Evolutionary conservation across 2,888 invertebrate species (phyloP), one percentile per base, ranked within the genome.

Genomic region (Andricus quercusramuli): DNA sequence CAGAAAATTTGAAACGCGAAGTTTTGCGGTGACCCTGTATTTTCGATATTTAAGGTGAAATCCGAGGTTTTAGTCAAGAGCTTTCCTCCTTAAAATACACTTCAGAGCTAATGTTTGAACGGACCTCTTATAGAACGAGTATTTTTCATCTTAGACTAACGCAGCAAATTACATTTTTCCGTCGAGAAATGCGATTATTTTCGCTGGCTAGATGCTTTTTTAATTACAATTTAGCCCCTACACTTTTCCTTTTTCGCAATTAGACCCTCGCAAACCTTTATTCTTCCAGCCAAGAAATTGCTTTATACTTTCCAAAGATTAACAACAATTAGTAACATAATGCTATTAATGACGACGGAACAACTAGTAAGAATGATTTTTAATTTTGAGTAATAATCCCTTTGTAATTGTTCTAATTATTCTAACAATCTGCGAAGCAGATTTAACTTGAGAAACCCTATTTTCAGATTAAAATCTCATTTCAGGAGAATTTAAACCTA

Each of bases 381-480:
- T 22, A 1, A 5, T 59, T 22, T 59, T 11, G 2, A 22, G 22
- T 59, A 8, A 59, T n/a, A 62, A 25, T 13, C 25, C 3, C 13
- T 25, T 62, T 25, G 4, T 11, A n/a, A 62, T 62, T 25, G 22
- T 25, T 25, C 11, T 15, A 25, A 25, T 25, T 22, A 22, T n/a
- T 62, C 62, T 25, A 15, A 25, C 62, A 41, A 74, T 74, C n/a
- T 74, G 32, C 11, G 56, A 56, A 56, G 32, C 74, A 56, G 32
- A 56, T 74, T 74, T 20, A 74, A 74, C 56, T 74, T 74, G 6
- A 74, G 29, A 74, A 74, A 74, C 74, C 32, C 32, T 32, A 74
- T 74, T 74, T 74, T 74, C 56, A 20, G 32, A 74, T 74, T 74
- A 74, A 74, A 74, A 56, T 74, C 51, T 74, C 74, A 51, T 74